phyloP scores from a whole-genome alignment of 2,888 invertebrate genomes.

The Spilosoma lubricipeda region DNA sequence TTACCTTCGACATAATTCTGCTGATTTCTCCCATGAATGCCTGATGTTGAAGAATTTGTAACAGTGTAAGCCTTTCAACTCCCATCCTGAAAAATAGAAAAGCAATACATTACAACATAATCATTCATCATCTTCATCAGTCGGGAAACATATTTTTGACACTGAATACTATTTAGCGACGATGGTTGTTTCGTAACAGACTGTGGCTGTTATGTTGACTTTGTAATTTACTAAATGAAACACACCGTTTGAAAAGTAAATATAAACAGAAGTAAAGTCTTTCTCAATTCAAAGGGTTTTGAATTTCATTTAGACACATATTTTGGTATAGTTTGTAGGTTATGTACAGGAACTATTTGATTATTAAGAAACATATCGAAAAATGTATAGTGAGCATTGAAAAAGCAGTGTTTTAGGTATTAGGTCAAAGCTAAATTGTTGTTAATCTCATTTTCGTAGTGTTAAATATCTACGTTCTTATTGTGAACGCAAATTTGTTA shows the following conservation, averaged over 20 bases:
- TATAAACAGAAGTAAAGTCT: slow-evolving; percentile 50
- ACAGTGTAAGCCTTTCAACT: slow-evolving; percentile 95
- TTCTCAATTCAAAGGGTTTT: slow-evolving; percentile 56
- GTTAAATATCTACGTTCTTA: not conserved
- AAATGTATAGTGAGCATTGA: not conserved
- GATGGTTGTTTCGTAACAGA: slow-evolving; percentile 46
- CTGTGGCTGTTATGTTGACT: slow-evolving; percentile 54
- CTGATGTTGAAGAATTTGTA: slow-evolving; percentile 98
- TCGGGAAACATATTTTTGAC: not conserved
- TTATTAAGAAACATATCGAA: too few species aligned
- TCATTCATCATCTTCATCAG: not conserved
- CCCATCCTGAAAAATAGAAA: slow-evolving; percentile 92
- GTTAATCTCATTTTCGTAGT: not conserved
- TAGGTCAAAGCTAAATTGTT: not conserved
- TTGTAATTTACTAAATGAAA: slow-evolving; percentile 56
- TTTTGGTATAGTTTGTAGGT: slow-evolving; percentile 31
- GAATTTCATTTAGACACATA: slow-evolving; percentile 38
- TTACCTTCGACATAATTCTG: slow-evolving; percentile 97
- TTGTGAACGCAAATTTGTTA: not conserved
- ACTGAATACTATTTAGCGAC: not conserved
- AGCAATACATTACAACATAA: slow-evolving; percentile 14
- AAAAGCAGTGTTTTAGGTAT: not conserved
- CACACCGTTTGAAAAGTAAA: slow-evolving; percentile 39
- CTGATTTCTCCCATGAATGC: slow-evolving; percentile 98
- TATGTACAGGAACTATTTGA: slow-evolving; percentile 3